Conservation (phyloP, 2,797 vertebrate species). For the Eurystomus glaucurus region DNA sequence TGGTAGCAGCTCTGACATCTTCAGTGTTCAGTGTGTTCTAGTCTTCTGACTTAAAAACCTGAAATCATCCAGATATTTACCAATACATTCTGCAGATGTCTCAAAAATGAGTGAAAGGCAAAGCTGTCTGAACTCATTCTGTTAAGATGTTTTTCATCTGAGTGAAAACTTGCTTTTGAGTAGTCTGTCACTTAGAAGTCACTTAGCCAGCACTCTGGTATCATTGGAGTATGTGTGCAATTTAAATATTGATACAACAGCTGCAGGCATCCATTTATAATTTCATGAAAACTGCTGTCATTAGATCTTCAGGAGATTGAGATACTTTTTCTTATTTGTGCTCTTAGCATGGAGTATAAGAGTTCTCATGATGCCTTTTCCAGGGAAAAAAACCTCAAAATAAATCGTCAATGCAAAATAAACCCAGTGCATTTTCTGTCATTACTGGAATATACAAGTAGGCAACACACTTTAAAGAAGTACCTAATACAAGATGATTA, state of each 20-base stretch:
- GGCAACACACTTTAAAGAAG: background rate
- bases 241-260: conserved; percentile 45
- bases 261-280: background rate
- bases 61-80: background rate
- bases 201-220: background rate
- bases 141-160: conserved; percentile 37
- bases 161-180: background rate
- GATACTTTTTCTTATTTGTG: background rate
- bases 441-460: background rate
- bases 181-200: background rate
- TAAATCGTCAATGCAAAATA: background rate
- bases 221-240: background rate
- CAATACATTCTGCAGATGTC: background rate
- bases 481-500: background rate
- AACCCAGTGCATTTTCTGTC: background rate
- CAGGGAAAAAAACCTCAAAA: background rate
- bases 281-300: background rate
- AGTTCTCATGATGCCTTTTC: background rate
- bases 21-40: background rate
- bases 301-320: background rate
- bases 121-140: conserved; percentile 25
- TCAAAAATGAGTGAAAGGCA: conserved; percentile 14
- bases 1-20: background rate
- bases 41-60: background rate
- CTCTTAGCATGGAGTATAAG: background rate